A percentile compares a stretch with the other conserved stretches of the same genome.
phyloP scores from a whole-genome alignment of 2,113 vertebrate genomes.

The Callopanchax toddi region DNA sequence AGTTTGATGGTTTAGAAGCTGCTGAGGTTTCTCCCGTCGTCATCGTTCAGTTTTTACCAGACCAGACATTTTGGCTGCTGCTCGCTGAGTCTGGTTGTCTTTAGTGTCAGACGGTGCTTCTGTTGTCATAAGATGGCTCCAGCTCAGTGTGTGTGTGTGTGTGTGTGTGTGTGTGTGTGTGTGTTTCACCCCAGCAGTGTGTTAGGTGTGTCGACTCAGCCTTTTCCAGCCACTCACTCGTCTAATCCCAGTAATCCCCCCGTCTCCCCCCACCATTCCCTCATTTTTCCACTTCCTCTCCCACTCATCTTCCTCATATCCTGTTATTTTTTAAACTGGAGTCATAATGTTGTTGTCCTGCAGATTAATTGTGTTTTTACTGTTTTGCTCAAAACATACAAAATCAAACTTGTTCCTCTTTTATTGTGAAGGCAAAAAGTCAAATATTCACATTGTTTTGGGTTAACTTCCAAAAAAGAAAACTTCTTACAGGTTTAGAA shows the following conservation, averaged over 20 bases:
- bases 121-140: constrained; percentile 65
- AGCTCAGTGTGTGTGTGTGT: constrained; percentile 5
- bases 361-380: constrained; percentile 7
- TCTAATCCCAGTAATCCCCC: constrained; percentile 67
- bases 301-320: constrained; percentile 23
- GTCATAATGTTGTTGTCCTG: background rate
- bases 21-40: too few relatives aligned
- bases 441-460: too few relatives aligned
- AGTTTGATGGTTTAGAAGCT: too few relatives aligned
- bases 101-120: constrained; percentile 54
- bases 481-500: too few relatives aligned
- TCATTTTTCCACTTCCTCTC: constrained; percentile 25
- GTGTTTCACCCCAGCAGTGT: constrained; percentile 14
- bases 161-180: constrained; percentile 27
- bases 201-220: constrained; percentile 63
- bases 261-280: constrained; percentile 31
- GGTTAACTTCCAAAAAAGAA: too few relatives aligned
- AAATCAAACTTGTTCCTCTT: too few relatives aligned
- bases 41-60: too few relatives aligned
- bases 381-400: too few relatives aligned
- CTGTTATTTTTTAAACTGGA: constrained; percentile 14
- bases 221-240: constrained; percentile 66
- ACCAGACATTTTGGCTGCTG: too few relatives aligned
- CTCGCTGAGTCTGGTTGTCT: constrained; percentile 54
- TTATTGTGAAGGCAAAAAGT: too few relatives aligned